Evolutionary conservation across 2,797 vertebrate genomes (phyloP).

Genomic region (Siniperca obscura): DNA sequence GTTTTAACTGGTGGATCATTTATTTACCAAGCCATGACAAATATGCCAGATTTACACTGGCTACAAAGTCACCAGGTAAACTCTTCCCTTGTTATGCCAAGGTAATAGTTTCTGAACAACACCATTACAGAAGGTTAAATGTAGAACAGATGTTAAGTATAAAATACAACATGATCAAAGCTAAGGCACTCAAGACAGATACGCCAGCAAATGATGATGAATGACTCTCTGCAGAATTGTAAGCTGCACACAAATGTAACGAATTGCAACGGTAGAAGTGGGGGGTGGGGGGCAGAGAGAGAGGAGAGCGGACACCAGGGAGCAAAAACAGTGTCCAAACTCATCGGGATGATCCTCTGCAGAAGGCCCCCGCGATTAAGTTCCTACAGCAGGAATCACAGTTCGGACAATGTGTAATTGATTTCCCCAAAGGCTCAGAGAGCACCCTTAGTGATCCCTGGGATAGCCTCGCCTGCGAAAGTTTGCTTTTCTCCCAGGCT

Average conservation of each 20-base stretch:
- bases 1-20: slow-evolving; percentile 73
- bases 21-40: slow-evolving; percentile 71
- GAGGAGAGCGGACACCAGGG: slow-evolving; percentile 73
- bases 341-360: slow-evolving; percentile 87
- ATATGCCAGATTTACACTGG: slow-evolving; percentile 80
- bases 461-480: slow-evolving; percentile 79
- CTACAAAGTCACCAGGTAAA: slow-evolving; percentile 83
- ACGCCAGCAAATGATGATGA: slow-evolving; percentile 99
- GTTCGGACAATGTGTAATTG: slow-evolving; percentile 81
- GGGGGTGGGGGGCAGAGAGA: slow-evolving; percentile 47
- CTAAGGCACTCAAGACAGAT: slow-evolving; percentile 93
- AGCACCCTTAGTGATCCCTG: slow-evolving; percentile 78
- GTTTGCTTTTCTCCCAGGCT: slow-evolving; percentile 83
- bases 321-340: slow-evolving; percentile 86
- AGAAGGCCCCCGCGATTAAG: slow-evolving; percentile 83
- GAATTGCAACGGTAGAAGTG: slow-evolving; percentile 84
- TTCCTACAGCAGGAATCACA: slow-evolving; percentile 78
- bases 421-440: slow-evolving; percentile 84
- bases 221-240: slow-evolving; percentile 95
- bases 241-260: slow-evolving; percentile 95
- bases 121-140: slow-evolving; percentile 97
- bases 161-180: slow-evolving; percentile 99
- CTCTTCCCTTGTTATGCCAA: slow-evolving; percentile 86
- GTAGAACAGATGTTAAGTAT: slow-evolving; percentile 99
- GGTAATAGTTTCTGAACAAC: slow-evolving; percentile 94